A percentile compares a stretch with the other conserved stretches of the same genome.
These are phyloP conservation scores for Probaryconus sp. DNA, from an alignment of 1,140 invertebrate species.

Conservation along the genomic window DNA sequence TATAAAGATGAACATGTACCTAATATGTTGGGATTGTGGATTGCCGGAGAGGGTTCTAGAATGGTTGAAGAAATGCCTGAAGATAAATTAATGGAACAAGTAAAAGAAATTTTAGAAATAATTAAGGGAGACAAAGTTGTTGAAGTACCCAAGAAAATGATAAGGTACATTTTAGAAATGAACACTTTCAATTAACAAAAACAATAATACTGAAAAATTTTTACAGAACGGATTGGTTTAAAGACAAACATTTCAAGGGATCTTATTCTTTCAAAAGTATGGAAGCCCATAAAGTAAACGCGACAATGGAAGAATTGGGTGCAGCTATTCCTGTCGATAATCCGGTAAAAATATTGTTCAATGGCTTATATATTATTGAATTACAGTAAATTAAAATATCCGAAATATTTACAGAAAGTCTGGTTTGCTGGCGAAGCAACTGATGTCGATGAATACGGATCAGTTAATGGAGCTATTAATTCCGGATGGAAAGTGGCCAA, in stretches of 20 bases:
- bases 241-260: conserved; percentile 82
- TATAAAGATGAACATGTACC: conserved; percentile 82
- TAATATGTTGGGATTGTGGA: conserved; percentile 82
- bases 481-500: conserved; percentile 39
- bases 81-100: conserved; percentile 73
- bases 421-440: conserved; percentile 46
- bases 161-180: conserved; percentile 68
- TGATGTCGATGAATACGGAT: conserved; percentile 1
- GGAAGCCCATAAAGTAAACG: conserved; percentile 23
- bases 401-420: conserved; percentile 17
- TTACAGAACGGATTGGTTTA: conserved; percentile 83
- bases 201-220: conserved; percentile 3
- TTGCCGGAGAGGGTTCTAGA: conserved; percentile 78
- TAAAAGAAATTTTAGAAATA: conserved; percentile 75
- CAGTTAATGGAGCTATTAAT: conserved; percentile 36
- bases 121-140: conserved; percentile 75
- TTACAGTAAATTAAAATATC: not conserved
- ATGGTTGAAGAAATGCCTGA: conserved; percentile 78
- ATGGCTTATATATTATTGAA: not conserved
- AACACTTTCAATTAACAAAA: conserved; percentile 66
- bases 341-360: conserved; percentile 20
- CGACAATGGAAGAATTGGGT: not conserved
- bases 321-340: conserved; percentile 24
- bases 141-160: conserved; percentile 71
- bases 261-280: conserved; percentile 84